Base-by-base conservation (phyloP, 1,140 invertebrate species). In the Lordiphosa clarofinis region DNA sequence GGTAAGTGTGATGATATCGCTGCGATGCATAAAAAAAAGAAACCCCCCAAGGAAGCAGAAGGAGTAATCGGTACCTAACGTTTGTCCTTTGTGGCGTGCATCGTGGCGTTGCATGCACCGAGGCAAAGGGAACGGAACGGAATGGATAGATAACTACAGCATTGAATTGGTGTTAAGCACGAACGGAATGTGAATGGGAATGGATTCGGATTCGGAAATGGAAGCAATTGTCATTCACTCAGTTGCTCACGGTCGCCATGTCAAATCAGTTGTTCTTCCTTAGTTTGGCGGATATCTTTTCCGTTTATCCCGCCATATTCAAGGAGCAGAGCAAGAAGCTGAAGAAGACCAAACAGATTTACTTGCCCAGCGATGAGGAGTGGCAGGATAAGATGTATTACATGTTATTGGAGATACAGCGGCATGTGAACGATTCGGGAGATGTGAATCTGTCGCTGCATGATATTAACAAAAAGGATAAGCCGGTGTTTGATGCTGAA, bases 361-460 rank as follows among this genome's bases (percentile, higher is more conserved):
- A 90, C 47, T 88, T 95, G 15, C 94, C 94, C 10, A 95, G 94
- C 71, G 93, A 95, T 67, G 91, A 92, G 64, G 92, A 93, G 10
- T 95, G 93, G 92, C 90, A 94, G 52, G 91, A 93, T 9, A 92
- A 92, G 62, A 93, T 94, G 75, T 95, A 95, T 73, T 94, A 94
- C 71, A 90, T 91, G 53, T 89, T 95, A n/a, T 92, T 95, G 3
- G 92, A 93, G 42, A 90, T 94, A 53, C 94, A 95, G 87, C 84
- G 87, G 3, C 66, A 76, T n/a, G 86, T 89, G 1, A 88, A 88
- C 37, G 74, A 88, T 9, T 66, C 75, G 9, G 15, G 61, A 2
- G 81, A 89, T 38, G 61, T 60, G 8, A 71, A 64, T 2, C 38
- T 86, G 0, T 72, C 81, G 0, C 50, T 87, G 4, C 67, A 67